These are phyloP conservation scores for Ptiloglossa arizonensis DNA, from an alignment of 1,140 invertebrate genomes.

Conservation along the genomic window DNA sequence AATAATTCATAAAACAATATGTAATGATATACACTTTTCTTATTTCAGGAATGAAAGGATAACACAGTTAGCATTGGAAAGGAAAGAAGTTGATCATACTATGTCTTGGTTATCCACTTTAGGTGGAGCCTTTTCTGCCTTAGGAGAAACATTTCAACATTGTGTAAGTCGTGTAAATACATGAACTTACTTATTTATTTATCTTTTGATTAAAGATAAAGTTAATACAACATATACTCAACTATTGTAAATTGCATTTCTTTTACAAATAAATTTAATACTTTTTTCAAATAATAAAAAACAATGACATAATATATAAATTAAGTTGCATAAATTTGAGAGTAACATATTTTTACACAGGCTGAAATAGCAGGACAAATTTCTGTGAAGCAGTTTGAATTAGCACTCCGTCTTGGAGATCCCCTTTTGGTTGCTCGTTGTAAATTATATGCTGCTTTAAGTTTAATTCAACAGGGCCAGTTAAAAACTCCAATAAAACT, in stretches of 20 bases:
- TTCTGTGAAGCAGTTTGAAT: slow-evolving; percentile 89
- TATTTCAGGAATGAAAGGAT: slow-evolving; percentile 77
- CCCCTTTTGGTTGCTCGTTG: slow-evolving; percentile 90
- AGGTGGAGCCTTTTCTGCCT: slow-evolving; percentile 95
- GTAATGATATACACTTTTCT: background rate
- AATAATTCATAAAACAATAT: background rate
- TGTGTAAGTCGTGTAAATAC: slow-evolving; percentile 85
- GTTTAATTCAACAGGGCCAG: slow-evolving; percentile 90
- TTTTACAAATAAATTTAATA: background rate
- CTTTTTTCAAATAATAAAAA: slow-evolving; percentile 2
- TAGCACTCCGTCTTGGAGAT: slow-evolving; percentile 91
- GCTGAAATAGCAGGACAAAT: slow-evolving; percentile 93
- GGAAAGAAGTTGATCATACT: slow-evolving; percentile 90
- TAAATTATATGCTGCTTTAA: slow-evolving; percentile 92
- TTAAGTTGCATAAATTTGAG: background rate
- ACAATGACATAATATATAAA: background rate
- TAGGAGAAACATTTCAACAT: slow-evolving; percentile 91
- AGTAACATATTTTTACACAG: slow-evolving; percentile 79
- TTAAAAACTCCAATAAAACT: slow-evolving; percentile 86
- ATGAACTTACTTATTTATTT: background rate
- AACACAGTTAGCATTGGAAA: slow-evolving; percentile 82
- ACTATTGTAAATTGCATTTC: background rate
- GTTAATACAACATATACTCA: background rate
- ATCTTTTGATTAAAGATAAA: slow-evolving; percentile 23
- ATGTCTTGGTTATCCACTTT: slow-evolving; percentile 98